Conservation (phyloP, 1,140 invertebrate genomes). For the Drosophila asahinai region DNA sequence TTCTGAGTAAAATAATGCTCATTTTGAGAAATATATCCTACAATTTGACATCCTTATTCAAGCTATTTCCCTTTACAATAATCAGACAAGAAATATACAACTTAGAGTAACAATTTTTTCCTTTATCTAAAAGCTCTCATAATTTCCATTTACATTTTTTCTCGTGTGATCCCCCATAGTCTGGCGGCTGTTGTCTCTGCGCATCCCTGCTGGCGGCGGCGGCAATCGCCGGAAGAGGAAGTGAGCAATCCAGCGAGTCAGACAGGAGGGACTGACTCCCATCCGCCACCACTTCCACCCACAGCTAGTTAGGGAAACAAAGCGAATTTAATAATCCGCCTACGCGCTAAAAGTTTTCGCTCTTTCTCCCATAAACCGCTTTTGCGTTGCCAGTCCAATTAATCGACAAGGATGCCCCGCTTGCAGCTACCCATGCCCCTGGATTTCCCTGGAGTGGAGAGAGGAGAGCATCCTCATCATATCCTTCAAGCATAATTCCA, state of each 20-base stretch:
- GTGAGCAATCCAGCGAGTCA: slow-evolving; percentile 64
- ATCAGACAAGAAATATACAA: too few relatives aligned
- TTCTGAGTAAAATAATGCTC: too few relatives aligned
- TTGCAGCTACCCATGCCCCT: not conserved
- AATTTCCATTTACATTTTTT: not conserved
- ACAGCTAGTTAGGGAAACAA: slow-evolving; percentile 37
- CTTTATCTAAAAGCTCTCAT: too few relatives aligned
- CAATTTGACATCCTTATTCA: too few relatives aligned
- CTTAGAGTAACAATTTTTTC: too few relatives aligned
- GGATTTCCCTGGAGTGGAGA: not conserved
- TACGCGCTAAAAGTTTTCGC: slow-evolving; percentile 56
- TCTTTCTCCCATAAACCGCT: slow-evolving; percentile 63
- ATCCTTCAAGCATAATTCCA: slow-evolving; percentile 46
- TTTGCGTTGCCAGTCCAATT: slow-evolving; percentile 63
- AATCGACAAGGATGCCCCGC: slow-evolving; percentile 54
- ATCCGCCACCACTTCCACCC: not conserved
- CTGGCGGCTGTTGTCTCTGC: slow-evolving; percentile 25
- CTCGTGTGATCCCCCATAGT: slow-evolving; percentile 6
- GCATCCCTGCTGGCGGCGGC: slow-evolving; percentile 31
- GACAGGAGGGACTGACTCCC: slow-evolving; percentile 1
- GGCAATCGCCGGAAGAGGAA: slow-evolving; percentile 61
- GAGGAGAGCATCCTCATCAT: slow-evolving; percentile 23
- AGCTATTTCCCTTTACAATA: too few relatives aligned
- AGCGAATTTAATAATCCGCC: slow-evolving; percentile 74
- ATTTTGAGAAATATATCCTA: too few relatives aligned